A percentile compares a stretch with the other conserved stretches of the same genome.
Conservation (phyloP, 2,888 invertebrate genomes). For the Amiota mariae region DNA sequence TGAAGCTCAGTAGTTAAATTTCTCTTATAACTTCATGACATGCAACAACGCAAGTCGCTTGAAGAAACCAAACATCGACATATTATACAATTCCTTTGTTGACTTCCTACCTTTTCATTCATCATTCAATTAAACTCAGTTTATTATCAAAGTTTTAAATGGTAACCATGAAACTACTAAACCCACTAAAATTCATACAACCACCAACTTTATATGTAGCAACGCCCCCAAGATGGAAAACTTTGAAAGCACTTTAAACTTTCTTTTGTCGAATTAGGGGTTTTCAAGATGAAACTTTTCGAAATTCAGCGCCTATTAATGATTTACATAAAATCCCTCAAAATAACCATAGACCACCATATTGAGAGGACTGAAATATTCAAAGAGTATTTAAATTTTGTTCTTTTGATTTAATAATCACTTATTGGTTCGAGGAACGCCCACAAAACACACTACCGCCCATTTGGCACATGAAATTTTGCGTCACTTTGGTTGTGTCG, state of each 20-base stretch:
- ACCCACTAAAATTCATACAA: too few relatives aligned
- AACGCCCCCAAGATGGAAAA: too few relatives aligned
- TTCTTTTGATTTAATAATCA: slow-evolving; percentile 15
- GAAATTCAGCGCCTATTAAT: not conserved
- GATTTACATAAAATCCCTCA: not conserved
- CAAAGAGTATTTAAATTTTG: not conserved
- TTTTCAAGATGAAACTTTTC: not conserved
- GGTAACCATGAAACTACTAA: too few relatives aligned
- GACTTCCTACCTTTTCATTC: too few relatives aligned
- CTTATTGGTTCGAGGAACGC: not conserved
- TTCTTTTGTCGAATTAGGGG: not conserved
- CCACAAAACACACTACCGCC: not conserved
- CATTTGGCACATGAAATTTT: not conserved
- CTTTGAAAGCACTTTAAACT: not conserved
- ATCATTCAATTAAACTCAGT: not conserved
- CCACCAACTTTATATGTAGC: too few relatives aligned
- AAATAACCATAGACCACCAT: not conserved
- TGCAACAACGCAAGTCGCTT: too few relatives aligned
- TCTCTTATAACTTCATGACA: too few relatives aligned
- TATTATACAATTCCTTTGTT: too few relatives aligned
- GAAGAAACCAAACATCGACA: too few relatives aligned
- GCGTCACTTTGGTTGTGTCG: slow-evolving; percentile 32
- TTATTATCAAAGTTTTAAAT: slow-evolving; percentile 7
- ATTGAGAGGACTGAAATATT: not conserved
- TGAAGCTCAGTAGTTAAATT: too few relatives aligned